Evolutionary conservation across 1,140 invertebrate genomes (phyloP), one percentile per base, ranked within the genome.

Genomic region (Trachelipus rathkii): DNA sequence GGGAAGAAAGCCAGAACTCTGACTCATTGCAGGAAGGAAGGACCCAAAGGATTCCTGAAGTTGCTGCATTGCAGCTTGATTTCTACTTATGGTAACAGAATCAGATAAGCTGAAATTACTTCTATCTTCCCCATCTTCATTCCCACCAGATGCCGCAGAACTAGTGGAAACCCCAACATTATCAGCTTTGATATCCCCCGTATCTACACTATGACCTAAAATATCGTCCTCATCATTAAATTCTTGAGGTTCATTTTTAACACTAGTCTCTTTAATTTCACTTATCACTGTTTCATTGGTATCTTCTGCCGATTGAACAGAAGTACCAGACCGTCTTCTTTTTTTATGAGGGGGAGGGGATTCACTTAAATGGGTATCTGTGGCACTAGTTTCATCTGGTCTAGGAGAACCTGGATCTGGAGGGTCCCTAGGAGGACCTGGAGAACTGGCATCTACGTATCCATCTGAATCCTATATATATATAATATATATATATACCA

Each of bases 191-290:
- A 79, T 79, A 44, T 73, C 43, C 44, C 75, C 78, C 45, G 75
- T 74, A 23, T 75, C 74, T 21, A 76, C 78, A 76, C 74, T 73
- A 43, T 75, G 72, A 71, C 74, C 73, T 75, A 81, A 78, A 74
- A 78, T 78, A 77, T 81, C 79, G 44, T 81, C 79, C 43, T 81
- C 79, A 69, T 81, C 79, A 77, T 76, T 78, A 77, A 77, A 81
- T 72, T 81, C 79, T 77, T 78, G 77, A 77, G 79, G 79, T 73
- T 81, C 79, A 77, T 81, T 81, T 75, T 81, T 81, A 71, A 81
- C 79, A 78, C 74, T 78, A 78, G 50, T 76, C 66, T 79, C 78
- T 74, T 74, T 75, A 21, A 66, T 71, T 76, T 79, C 78, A 76
- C 78, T 79, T 70, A 78, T 76, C 79, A 81, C 77, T 75, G 77